Evolutionary conservation across 2,797 vertebrate species (phyloP).

Genomic region (Tragopan temminckii): DNA sequence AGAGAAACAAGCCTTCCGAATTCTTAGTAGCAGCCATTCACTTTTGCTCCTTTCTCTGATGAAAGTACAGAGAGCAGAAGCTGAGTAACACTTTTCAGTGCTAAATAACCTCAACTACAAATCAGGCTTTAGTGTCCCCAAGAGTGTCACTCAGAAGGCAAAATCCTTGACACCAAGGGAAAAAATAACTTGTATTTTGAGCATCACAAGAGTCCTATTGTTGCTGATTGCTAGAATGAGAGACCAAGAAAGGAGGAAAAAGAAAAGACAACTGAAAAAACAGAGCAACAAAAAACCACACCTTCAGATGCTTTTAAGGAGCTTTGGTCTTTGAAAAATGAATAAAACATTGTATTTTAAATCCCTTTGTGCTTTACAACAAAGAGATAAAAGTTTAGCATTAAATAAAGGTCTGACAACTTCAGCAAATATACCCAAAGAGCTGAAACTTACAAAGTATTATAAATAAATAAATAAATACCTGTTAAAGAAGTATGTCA

Average conservation of each 20-base stretch:
- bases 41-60: constrained; percentile 58
- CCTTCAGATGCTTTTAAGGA: constrained; percentile 51
- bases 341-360: constrained; percentile 77
- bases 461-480: not conserved
- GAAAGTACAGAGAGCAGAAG: constrained; percentile 13
- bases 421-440: constrained; percentile 70
- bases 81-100: constrained; percentile 46
- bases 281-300: not conserved
- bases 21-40: constrained; percentile 37
- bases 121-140: constrained; percentile 40
- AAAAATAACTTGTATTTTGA: constrained; percentile 24
- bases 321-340: constrained; percentile 74
- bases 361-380: constrained; percentile 70
- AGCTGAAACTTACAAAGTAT: constrained; percentile 45
- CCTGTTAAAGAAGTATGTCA: constrained; percentile 34
- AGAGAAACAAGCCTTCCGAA: constrained; percentile 47
- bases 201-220: constrained; percentile 48
- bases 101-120: constrained; percentile 34
- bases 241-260: not conserved
- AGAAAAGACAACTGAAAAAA: not conserved
- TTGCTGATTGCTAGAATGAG: constrained; percentile 16
- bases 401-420: constrained; percentile 72
- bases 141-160: constrained; percentile 48
- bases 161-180: constrained; percentile 31
- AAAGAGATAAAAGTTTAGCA: constrained; percentile 75